Conservation (phyloP, 2,113 vertebrate species). For the Osmerus mordax region DNA sequence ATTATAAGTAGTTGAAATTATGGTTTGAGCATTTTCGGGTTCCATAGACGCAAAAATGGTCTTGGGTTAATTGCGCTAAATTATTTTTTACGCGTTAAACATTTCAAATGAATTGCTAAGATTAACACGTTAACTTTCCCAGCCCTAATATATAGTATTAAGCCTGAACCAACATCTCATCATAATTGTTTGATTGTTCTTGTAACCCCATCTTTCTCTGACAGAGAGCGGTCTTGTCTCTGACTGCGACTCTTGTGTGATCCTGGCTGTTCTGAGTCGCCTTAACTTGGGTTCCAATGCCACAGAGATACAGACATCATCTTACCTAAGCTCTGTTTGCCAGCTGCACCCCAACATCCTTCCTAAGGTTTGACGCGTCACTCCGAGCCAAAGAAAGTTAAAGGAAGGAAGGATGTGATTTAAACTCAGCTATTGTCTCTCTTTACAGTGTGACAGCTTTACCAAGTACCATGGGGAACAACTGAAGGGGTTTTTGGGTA, state of each 20-base stretch:
- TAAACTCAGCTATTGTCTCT: conserved; percentile 1
- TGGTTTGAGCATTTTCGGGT: no score
- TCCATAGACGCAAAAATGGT: no score
- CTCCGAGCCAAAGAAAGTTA: not conserved
- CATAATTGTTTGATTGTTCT: not conserved
- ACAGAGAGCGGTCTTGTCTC: conserved; percentile 12
- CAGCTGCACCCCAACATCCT: conserved; percentile 29
- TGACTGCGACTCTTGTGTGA: conserved; percentile 61
- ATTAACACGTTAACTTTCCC: no score
- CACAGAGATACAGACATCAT: conserved; percentile 41
- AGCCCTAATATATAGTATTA: not conserved
- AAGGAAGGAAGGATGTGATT: not conserved
- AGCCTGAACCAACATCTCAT: not conserved
- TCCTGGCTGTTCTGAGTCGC: conserved; percentile 27
- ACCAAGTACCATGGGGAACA: conserved; percentile 31
- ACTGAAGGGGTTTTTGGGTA: conserved; percentile 29
- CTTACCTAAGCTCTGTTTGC: conserved; percentile 56
- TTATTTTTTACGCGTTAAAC: no score
- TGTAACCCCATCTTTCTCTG: not conserved
- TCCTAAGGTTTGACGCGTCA: conserved; percentile 50
- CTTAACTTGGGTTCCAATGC: conserved; percentile 41
- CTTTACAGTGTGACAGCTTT: conserved; percentile 66
- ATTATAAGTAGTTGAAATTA: no score
- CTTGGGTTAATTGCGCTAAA: no score
- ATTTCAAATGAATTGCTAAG: no score